These are phyloP conservation scores for Halichoeres trimaculatus DNA, from an alignment of 2,113 vertebrate genomes.

Conservation along the genomic window DNA sequence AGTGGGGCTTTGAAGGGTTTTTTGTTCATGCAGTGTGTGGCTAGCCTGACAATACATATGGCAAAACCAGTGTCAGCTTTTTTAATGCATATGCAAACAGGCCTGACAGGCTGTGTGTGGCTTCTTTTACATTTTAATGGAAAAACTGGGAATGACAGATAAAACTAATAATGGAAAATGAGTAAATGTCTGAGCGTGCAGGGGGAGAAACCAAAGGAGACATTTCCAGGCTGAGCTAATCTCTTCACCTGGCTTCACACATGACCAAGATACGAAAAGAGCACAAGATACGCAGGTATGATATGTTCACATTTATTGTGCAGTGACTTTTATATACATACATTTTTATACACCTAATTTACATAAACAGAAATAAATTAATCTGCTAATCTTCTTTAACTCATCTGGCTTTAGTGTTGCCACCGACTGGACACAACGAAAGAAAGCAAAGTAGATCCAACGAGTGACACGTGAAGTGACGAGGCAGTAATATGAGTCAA, in stretches of 20 bases:
- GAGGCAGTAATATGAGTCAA: conserved; percentile 63
- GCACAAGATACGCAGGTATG: conserved; percentile 44
- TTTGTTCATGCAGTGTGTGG: conserved; percentile 12
- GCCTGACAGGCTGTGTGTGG: conserved; percentile 24
- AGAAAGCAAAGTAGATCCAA: conserved; percentile 58
- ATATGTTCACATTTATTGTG: conserved; percentile 85
- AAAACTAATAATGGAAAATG: conserved; percentile 52
- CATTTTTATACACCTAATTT: conserved; percentile 83
- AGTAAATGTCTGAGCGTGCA: background rate
- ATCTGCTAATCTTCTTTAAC: conserved; percentile 71
- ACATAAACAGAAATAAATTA: conserved; percentile 83
- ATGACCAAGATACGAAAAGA: conserved; percentile 28
- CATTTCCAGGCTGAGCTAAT: conserved; percentile 29
- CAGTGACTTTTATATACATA: conserved; percentile 83
- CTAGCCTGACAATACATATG: conserved; percentile 34
- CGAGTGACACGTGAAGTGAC: conserved; percentile 65
- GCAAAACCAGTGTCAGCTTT: conserved; percentile 32
- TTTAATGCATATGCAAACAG: conserved; percentile 56
- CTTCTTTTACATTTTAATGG: conserved; percentile 73
- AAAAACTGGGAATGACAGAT: conserved; percentile 47
- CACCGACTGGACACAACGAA: conserved; percentile 54
- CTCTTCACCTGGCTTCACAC: conserved; percentile 31
- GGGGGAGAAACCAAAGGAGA: conserved; percentile 40
- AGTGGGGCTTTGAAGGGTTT: conserved; percentile 3
- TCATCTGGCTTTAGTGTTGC: conserved; percentile 64